phyloP scores from a whole-genome alignment of 2,113 vertebrate species.

The Diadophis punctatus region DNA sequence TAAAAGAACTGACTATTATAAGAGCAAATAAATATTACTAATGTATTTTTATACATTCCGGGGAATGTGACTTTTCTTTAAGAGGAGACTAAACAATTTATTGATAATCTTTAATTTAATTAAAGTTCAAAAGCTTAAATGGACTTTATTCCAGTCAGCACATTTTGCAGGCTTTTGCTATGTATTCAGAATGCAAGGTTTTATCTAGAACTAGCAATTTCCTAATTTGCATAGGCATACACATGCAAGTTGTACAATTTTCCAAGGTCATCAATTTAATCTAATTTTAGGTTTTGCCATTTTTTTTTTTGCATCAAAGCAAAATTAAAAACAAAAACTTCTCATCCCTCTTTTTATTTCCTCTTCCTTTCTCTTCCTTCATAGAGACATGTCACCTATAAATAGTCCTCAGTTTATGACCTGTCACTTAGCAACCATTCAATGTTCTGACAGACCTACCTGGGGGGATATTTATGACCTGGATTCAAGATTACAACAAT shows the following conservation, averaged over 20 bases:
- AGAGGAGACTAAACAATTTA: not conserved
- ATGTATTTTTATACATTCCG: not conserved
- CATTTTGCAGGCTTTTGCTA: not conserved
- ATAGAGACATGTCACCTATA: not conserved
- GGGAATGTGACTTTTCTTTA: not conserved
- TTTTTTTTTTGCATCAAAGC: not conserved
- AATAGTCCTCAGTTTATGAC: not conserved
- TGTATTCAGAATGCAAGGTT: not conserved
- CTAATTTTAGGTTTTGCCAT: not conserved
- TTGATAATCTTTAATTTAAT: not conserved
- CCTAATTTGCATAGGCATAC: not conserved
- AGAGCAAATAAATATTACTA: conserved; percentile 7
- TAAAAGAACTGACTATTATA: conserved; percentile 30
- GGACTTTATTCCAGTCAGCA: not conserved
- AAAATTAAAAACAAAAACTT: not conserved
- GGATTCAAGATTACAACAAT: not conserved
- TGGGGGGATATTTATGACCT: not conserved
- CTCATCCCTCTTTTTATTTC: not conserved
- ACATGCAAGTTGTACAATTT: fast-evolving
- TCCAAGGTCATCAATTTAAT: not conserved
- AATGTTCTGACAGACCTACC: not conserved
- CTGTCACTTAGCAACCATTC: not conserved
- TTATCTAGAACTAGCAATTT: not conserved
- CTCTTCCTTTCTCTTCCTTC: not conserved
- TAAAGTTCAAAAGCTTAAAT: not conserved